A percentile compares a stretch with the other conserved stretches of the same genome.
These are phyloP conservation scores for Streptopelia turtur DNA, from an alignment of 2,797 vertebrate species.

Conservation along the genomic window DNA sequence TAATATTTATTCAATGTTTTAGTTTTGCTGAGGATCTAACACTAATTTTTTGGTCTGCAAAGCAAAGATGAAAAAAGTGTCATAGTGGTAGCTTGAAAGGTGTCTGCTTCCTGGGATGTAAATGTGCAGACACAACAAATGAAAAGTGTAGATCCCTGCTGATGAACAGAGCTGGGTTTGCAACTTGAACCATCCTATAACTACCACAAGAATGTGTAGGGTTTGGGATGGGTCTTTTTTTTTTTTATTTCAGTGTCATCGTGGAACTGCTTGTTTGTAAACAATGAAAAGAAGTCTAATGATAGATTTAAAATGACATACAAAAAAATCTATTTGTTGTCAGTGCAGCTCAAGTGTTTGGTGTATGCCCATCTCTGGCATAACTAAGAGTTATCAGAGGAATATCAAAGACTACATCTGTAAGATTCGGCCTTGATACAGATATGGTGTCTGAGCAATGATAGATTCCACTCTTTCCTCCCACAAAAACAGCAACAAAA, in stretches of 20 bases:
- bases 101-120: neutral
- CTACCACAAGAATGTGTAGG: neutral
- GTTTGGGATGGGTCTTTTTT: rapidly evolving
- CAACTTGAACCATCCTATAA: neutral
- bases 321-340: neutral
- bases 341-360: neutral
- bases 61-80: neutral
- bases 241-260: neutral
- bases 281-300: neutral
- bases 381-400: neutral
- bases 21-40: neutral
- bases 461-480: neutral
- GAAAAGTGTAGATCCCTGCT: neutral
- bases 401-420: neutral
- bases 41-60: neutral
- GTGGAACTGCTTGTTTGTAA: neutral
- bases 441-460: neutral
- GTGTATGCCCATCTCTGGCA: neutral
- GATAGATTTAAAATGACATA: neutral
- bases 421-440: neutral
- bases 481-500: neutral
- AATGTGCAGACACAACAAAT: neutral
- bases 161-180: neutral
- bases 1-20: slow-evolving; percentile 34
- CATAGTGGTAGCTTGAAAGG: neutral